These are phyloP conservation scores for Gallinago solitaria DNA, from an alignment of 2,797 vertebrate genomes.

Conservation along the genomic window DNA sequence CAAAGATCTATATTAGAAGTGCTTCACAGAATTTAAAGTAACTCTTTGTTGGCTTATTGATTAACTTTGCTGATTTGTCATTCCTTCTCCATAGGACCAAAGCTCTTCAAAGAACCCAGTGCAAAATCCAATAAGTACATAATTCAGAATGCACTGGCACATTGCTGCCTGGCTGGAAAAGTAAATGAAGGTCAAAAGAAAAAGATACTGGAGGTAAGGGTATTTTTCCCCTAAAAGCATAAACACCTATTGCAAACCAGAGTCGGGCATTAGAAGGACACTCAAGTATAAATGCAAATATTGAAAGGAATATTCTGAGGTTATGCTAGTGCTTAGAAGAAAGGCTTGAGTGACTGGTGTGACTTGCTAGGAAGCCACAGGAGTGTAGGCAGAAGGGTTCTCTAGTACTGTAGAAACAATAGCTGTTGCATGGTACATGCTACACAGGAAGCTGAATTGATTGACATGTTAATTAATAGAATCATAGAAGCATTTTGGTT, in stretches of 20 bases:
- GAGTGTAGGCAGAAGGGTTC: background rate
- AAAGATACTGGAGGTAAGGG: constrained; percentile 95
- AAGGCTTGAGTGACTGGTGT: background rate
- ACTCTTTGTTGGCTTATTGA: background rate
- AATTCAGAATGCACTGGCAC: constrained; percentile 94
- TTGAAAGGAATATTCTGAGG: background rate
- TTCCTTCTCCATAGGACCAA: constrained; percentile 84
- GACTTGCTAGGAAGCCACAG: too few species aligned
- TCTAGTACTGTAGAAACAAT: background rate
- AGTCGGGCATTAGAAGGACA: background rate
- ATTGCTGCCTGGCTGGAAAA: constrained; percentile 97
- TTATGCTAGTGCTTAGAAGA: background rate
- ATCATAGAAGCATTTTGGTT: too few species aligned
- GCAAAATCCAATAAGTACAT: constrained; percentile 99
- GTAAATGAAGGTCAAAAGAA: constrained; percentile 98
- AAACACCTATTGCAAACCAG: background rate
- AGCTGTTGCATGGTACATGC: background rate
- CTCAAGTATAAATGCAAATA: background rate
- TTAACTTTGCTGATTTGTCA: background rate
- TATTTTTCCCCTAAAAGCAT: background rate
- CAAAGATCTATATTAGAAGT: background rate
- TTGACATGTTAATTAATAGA: background rate
- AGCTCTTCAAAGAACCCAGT: constrained; percentile 97
- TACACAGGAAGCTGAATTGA: background rate
- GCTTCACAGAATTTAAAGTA: background rate